Percentiles rank a stretch among this genome's conserved stretches.
These are phyloP conservation scores for Gryllus longicercus DNA, from an alignment of 2,888 invertebrate genomes.

Conservation along the genomic window DNA sequence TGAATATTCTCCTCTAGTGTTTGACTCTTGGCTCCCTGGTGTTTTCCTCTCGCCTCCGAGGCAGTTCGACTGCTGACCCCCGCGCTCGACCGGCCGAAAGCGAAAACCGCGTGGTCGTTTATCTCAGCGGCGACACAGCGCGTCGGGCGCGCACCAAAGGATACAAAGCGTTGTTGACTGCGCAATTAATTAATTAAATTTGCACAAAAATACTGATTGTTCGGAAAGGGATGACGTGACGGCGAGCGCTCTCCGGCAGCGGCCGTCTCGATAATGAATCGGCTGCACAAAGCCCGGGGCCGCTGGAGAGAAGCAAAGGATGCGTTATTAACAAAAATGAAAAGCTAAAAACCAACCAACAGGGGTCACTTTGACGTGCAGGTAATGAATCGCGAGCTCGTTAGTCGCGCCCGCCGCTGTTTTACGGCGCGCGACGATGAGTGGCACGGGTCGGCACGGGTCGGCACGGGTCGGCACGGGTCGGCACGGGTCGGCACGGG, in stretches of 20 bases:
- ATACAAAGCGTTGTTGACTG: constrained; percentile 5
- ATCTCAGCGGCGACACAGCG: not conserved
- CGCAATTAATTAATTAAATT: constrained; percentile 11
- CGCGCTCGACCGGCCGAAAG: too few relatives aligned
- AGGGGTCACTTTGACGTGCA: not conserved
- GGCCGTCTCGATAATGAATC: not conserved
- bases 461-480: too few relatives aligned
- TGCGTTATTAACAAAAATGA: constrained; percentile 17
- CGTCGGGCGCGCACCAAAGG: not conserved
- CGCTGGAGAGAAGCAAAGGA: not conserved
- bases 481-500: too few relatives aligned
- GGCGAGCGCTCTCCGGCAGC: not conserved
- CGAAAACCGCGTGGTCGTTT: not conserved
- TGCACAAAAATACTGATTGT: constrained; percentile 1
- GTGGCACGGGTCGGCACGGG: not conserved
- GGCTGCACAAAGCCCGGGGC: not conserved
- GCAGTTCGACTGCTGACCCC: too few relatives aligned
- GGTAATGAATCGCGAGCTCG: not conserved
- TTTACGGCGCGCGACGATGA: not conserved
- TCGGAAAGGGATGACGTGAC: not conserved
- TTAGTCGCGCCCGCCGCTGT: not conserved
- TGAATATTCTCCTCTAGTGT: too few relatives aligned
- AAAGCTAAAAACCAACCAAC: not conserved
- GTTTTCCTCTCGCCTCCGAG: too few relatives aligned
- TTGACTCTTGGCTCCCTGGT: too few relatives aligned